Base-by-base conservation (phyloP, 2,888 invertebrate species). In the Idaea aversata region DNA sequence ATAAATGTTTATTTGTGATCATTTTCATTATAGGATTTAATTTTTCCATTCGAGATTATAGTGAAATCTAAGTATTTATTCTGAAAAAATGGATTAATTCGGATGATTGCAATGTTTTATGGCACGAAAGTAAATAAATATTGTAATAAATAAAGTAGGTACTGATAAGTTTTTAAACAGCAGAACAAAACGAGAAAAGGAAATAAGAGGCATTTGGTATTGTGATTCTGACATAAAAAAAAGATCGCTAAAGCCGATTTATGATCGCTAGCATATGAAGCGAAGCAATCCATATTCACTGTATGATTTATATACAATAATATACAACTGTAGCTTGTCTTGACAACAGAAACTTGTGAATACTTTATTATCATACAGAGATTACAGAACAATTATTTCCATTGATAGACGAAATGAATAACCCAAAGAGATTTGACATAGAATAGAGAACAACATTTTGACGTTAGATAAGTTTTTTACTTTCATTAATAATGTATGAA, bases 231-330 rank as follows among this genome's bases (percentile, higher is more conserved):
- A 10, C 47, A 47, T 13, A 10, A 47, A 7, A 47, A 13, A 47
- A 47, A 47, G 47, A 47, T 47, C 47, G 47, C 47, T 47, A 10
- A 47, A 47, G 47, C 47, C 64, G 72, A 67, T 67, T 71, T 68
- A 38, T 25, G 25, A 25, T 75, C 65, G 65, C 61, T 15, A 62
- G 59, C 63, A 61, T n/a, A 62, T 61, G 61, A 61, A 62, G 16
- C 59, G 61, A 61, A 61, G 66, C 69, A 63, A 61, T 7, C 47
- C 47, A 47, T 47, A 47, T 10, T 47, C 47, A 47, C 47, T 47
- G 47, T 47, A 47, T 47, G 47, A 47, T 13, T 13, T 10, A 13
- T 13, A 47, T 7, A 47, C 6, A 47, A 7, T 6, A 47, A 47
- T 10, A 47, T 7, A 5, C 10, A 47, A 47, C 47, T 10, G 47